Base-by-base conservation (phyloP, 2,797 vertebrate species). In the Yasuhikotakia modesta region DNA sequence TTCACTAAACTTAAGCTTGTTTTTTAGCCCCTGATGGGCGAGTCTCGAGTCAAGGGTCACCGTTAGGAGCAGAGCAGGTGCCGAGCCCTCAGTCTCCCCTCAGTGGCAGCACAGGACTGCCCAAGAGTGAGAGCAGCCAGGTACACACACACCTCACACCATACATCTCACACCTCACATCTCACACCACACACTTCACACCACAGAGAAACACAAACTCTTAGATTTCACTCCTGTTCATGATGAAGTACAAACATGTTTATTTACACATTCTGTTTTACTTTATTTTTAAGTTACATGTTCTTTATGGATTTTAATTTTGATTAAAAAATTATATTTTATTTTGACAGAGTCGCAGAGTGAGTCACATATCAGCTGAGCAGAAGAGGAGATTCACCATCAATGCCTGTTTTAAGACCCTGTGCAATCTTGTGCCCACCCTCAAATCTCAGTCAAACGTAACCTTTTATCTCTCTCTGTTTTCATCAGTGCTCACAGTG, bases 381-480 rank as follows among this genome's bases (percentile, higher is more conserved):
- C 97, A 99, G 81, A 99, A 98, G 86, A 93, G 98, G 71, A 93
- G 97, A 74, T 95, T 91, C 84, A 97, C 97, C 84, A 99, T 99
- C 88, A 98, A 96, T 87, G 93, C 91, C 50, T 94, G 95, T 79
- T 98, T 97, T 70, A 94, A 93, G 89, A 95, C 95, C 0, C 92
- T 99, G 61, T 94, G 95, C 86, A 93, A 85, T 79, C 87, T 99
- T 80, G 94, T 99, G 65, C 93, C 96, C 4, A 89, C 93, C 11
- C 85, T 95, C 14, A 94, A 93, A 84, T 87, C 91, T 5, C 93
- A 94, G 77, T 89, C 91, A n/a, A 98, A 92, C 85, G 94, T 94
- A 87, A 96, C 93, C 78, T 89, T 13, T 81, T 91, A 1, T 19
- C 64, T 39, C 10, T 8, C 7, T 39, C 6, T 39, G 6, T 8